phyloP scores from a whole-genome alignment of 2,113 vertebrate genomes.

The Gila orcuttii region DNA sequence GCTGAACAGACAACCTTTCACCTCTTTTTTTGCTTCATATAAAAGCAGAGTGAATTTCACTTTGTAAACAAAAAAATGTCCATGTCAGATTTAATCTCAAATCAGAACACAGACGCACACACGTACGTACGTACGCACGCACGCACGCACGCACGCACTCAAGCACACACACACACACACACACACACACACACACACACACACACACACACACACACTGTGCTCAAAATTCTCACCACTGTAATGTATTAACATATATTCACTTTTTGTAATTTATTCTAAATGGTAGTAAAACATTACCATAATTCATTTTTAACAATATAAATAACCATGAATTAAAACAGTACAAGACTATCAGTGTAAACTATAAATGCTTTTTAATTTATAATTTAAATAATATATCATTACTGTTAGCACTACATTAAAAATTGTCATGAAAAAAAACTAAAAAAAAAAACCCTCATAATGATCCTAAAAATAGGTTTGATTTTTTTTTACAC shows the following conservation, averaged over 20 bases:
- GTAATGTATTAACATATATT: background rate
- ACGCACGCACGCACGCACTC: too few species aligned
- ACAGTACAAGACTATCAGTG: background rate
- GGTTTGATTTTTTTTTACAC: too few species aligned
- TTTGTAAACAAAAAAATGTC: background rate
- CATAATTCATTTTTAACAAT: background rate
- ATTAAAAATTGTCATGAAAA: background rate
- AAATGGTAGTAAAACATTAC: background rate
- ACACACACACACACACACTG: background rate
- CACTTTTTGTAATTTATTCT: background rate
- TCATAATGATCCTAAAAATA: too few species aligned
- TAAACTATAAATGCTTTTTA: background rate
- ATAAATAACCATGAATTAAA: background rate
- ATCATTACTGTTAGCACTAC: background rate
- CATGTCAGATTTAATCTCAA: background rate
- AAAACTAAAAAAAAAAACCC: background rate
- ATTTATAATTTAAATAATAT: background rate
- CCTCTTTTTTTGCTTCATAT: background rate
- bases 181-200: too few species aligned
- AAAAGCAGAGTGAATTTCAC: background rate
- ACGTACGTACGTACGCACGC: too few species aligned
- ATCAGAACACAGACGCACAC: too few species aligned
- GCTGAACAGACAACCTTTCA: background rate
- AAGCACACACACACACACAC: too few species aligned
- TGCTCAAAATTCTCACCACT: background rate